A percentile compares a stretch with the other conserved stretches of the same genome.
Conservation (phyloP, 2,797 vertebrate genomes). For the Botia almorhae region DNA sequence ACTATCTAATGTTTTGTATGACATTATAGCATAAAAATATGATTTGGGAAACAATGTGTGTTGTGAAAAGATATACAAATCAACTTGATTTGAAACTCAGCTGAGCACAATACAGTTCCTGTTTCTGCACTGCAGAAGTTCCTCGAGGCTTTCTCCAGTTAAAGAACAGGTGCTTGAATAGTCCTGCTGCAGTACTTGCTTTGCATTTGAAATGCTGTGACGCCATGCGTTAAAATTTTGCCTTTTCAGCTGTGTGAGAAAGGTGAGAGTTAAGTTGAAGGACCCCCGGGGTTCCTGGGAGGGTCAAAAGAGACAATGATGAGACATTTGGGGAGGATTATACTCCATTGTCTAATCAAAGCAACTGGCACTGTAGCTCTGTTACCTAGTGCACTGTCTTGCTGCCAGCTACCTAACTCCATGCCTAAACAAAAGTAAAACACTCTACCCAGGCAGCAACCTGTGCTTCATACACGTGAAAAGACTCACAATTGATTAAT, state of each 20-base stretch:
- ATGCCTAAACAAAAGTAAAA: neutral
- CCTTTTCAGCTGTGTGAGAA: constrained; percentile 31
- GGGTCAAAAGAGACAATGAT: constrained; percentile 38
- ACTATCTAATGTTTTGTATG: neutral
- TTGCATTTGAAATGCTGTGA: constrained; percentile 40
- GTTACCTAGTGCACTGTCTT: neutral
- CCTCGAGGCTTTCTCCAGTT: neutral
- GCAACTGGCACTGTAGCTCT: constrained; percentile 11
- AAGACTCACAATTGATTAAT: neutral
- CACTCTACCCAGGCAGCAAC: neutral
- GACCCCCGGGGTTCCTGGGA: constrained; percentile 27
- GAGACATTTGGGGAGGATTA: constrained; percentile 11
- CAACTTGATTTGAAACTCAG: neutral
- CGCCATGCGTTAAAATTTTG: constrained; percentile 30
- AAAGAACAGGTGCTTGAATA: constrained; percentile 20
- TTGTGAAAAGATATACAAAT: neutral
- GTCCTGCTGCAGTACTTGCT: constrained; percentile 17
- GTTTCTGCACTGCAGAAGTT: constrained; percentile 18
- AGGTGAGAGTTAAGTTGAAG: constrained; percentile 39
- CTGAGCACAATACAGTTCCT: neutral
- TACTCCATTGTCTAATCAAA: constrained; percentile 12
- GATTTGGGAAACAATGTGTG: neutral
- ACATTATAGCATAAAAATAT: neutral
- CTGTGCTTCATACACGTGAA: neutral
- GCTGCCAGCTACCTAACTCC: neutral